Evolutionary conservation across 2,888 invertebrate genomes (phyloP).

Genomic region (Platycheirus rosarum): DNA sequence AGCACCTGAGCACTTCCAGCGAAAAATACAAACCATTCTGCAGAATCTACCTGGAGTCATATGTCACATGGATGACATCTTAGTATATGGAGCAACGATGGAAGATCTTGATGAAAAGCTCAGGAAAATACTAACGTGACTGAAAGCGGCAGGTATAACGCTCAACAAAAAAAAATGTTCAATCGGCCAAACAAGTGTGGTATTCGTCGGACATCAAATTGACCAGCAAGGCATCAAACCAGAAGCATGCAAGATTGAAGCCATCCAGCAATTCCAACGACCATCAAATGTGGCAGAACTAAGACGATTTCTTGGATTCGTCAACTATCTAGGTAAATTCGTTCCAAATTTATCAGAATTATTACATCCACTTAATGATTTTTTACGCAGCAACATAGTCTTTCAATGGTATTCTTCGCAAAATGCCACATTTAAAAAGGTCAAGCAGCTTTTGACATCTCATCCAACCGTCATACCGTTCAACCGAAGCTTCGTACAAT

Average conservation of each 20-base stretch:
- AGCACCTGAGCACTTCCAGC: constrained; percentile 55
- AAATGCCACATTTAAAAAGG: constrained; percentile 17
- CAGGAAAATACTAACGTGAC: constrained; percentile 14
- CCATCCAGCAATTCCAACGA: constrained; percentile 35
- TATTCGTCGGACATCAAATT: constrained; percentile 51
- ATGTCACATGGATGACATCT: constrained; percentile 63
- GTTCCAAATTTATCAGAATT: constrained; percentile 30
- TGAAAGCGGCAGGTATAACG: constrained; percentile 38
- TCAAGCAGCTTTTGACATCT: constrained; percentile 25
- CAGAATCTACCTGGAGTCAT: no score
- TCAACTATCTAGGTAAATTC: constrained; percentile 29
- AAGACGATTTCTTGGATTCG: constrained; percentile 41
- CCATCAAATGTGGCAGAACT: constrained; percentile 37
- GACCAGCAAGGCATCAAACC: constrained; percentile 12
- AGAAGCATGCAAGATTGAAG: constrained; percentile 38
- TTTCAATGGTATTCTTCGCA: constrained; percentile 29
- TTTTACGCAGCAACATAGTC: constrained; percentile 20
- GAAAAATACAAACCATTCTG: constrained; percentile 40
- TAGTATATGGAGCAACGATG: constrained; percentile 38
- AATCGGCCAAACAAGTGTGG: constrained; percentile 23
- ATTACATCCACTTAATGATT: constrained; percentile 15
- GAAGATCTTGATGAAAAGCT: constrained; percentile 5
- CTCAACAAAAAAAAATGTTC: constrained; percentile 55
- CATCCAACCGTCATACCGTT: constrained; percentile 21
- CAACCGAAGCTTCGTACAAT: constrained; percentile 2